Evolutionary conservation across 2,888 invertebrate genomes (phyloP), one percentile per base, ranked within the genome.

Genomic region (Macropis europaea): DNA sequence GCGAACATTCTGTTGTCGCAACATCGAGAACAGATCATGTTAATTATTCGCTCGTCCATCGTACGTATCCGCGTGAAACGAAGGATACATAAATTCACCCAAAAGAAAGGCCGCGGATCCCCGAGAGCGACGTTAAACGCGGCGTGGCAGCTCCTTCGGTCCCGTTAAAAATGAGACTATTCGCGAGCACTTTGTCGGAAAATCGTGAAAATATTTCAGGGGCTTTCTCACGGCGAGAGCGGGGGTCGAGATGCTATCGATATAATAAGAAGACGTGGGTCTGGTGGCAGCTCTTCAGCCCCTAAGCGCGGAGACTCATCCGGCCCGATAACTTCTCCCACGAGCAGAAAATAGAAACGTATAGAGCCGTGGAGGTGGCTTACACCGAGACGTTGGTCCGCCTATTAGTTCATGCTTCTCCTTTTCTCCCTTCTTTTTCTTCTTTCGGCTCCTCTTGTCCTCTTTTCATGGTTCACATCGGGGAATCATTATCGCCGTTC

Each of bases 161-260:
- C 45, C 67, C 38, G 73, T 83, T 84, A 86, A 87, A 88, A 87
- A 88, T 84, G 86, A 82, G 81, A 79, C 83, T 82, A 83, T 87
- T 86, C 86, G 80, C 82, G 81, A 80, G 85, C 85, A 86, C 87
- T 87, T 87, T 87, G 86, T 87, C 81, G 83, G 82, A 74, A 85
- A 87, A 87, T 87, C 82, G 85, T 73, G 81, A 72, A 81, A 81
- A 87, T 87, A 86, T 86, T 86, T 87, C 85, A 87, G 72, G 59
- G 76, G 79, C 75, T 86, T 83, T 84, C 73, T 74, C 76, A n/a
- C n/a, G n/a, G n/a, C n/a, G n/a, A n/a, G n/a, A n/a, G 52, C 52
- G 56, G 61, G 60, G 57, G 54, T 45, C 56, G 59, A 47, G 67
- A 61, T 69, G 73, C 78, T 79, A 83, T 84, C 81, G 81, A 82